These are phyloP conservation scores for Lycophotia porphyrea DNA, from an alignment of 2,888 invertebrate genomes.

Conservation along the genomic window DNA sequence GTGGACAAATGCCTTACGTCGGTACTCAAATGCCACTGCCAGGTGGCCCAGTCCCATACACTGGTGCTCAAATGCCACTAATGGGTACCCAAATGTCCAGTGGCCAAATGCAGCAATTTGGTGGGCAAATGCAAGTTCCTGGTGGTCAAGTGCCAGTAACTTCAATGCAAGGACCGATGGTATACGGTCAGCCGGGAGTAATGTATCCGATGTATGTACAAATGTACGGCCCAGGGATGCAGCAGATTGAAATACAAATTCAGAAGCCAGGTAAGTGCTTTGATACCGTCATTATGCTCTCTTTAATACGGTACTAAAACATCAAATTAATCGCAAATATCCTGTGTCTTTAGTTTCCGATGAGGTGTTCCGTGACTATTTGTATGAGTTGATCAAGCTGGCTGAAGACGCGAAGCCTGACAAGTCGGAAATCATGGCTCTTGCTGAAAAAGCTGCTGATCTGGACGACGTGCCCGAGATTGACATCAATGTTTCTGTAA, in stretches of 20 bases:
- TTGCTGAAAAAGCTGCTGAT: slow-evolving; percentile 92
- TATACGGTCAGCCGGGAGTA: slow-evolving; percentile 36
- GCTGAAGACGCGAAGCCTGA: slow-evolving; percentile 84
- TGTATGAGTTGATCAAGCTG: slow-evolving; percentile 91
- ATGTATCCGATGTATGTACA: slow-evolving; percentile 56
- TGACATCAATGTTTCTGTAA: slow-evolving; percentile 81
- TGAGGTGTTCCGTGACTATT: slow-evolving; percentile 89
- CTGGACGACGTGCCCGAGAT: slow-evolving; percentile 88
- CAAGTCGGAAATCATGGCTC: slow-evolving; percentile 87
- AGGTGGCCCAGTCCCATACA: background rate
- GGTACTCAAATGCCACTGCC: slow-evolving; percentile 6
- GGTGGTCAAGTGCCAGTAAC: slow-evolving; percentile 28
- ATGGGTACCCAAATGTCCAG: slow-evolving; percentile 11
- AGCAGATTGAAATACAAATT: slow-evolving; percentile 63
- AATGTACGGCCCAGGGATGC: slow-evolving; percentile 50
- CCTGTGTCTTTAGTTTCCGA: slow-evolving; percentile 61
- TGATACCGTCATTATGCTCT: background rate
- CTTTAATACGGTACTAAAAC: background rate
- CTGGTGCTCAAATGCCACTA: slow-evolving; percentile 25
- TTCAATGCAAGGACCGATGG: slow-evolving; percentile 41
- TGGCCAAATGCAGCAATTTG: slow-evolving; percentile 13
- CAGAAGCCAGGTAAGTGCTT: slow-evolving; percentile 48
- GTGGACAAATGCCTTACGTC: background rate
- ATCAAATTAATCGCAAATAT: background rate
- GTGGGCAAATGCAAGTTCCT: slow-evolving; percentile 32